A percentile compares a stretch with the other conserved stretches of the same genome.
phyloP scores from a whole-genome alignment of 92 coral and sea anemone species.

The Parazoanthus swiftii region DNA sequence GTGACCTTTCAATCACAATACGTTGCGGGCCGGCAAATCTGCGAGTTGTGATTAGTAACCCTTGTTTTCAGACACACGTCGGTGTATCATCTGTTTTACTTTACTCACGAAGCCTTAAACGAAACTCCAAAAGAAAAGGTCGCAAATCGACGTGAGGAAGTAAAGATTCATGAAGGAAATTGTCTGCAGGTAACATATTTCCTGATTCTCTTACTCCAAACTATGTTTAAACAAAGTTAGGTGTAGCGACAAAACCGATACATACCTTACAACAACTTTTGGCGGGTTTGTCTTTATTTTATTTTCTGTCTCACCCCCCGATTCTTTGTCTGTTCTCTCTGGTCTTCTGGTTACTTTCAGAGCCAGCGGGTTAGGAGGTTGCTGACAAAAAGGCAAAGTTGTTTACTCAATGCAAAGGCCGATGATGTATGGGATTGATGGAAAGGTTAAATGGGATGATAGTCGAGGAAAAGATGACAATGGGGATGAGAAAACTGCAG shows the following conservation, averaged over 20 bases:
- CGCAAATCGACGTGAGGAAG: no score
- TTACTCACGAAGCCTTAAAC: no score
- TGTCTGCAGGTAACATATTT: no score
- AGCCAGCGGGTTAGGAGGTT: slow-evolving; percentile 91
- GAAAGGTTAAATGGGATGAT: not conserved
- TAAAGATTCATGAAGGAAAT: no score
- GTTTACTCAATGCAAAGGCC: not conserved
- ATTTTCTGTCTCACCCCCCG: slow-evolving; percentile 81
- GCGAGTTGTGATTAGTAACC: no score
- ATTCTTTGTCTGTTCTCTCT: slow-evolving; percentile 56
- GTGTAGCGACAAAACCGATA: not conserved
- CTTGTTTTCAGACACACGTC: no score
- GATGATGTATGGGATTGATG: not conserved
- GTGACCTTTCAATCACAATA: no score
- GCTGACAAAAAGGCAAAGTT: slow-evolving; percentile 42
- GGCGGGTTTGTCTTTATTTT: slow-evolving; percentile 93
- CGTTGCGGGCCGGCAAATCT: no score
- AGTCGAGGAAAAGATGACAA: not conserved
- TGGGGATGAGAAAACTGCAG: not conserved
- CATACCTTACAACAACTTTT: slow-evolving; percentile 92
- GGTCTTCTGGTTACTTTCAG: slow-evolving; percentile 60
- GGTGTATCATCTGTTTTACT: no score
- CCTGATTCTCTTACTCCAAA: no score
- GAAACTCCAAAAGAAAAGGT: no score
- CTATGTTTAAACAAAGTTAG: no score